Evolutionary conservation across 2,797 vertebrate genomes (phyloP).

Genomic region (Heterohyrax brucei): DNA sequence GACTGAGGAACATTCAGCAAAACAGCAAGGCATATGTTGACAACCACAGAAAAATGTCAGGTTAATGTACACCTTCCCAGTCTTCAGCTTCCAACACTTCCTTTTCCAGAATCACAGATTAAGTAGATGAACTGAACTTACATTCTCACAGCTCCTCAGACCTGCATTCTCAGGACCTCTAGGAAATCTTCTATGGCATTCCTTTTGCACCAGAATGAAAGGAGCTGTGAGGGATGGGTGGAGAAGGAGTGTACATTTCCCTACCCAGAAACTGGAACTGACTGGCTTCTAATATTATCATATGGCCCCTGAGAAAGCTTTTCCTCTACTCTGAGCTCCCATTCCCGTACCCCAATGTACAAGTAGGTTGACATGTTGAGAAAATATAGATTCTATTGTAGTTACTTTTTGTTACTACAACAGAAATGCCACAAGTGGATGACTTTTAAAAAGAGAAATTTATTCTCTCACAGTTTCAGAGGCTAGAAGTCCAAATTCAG

Average conservation of each 20-base stretch:
- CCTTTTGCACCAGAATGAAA: neutral
- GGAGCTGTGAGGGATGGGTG: neutral
- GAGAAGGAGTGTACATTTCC: neutral
- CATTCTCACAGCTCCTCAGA: neutral
- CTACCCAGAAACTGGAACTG: conserved; percentile 26
- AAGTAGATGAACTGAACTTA: conserved; percentile 14
- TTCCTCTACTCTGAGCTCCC: neutral
- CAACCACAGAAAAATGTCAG: conserved; percentile 19
- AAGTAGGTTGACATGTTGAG: neutral
- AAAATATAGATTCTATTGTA: neutral
- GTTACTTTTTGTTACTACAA: too few species aligned
- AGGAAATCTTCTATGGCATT: neutral
- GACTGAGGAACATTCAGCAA: conserved; percentile 4
- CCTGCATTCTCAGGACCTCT: neutral
- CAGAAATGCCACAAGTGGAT: too few species aligned
- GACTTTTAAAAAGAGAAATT: too few species aligned
- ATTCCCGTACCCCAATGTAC: conserved; percentile 35
- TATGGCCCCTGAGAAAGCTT: neutral
- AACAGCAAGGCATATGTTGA: conserved; percentile 24
- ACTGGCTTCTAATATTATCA: conserved; percentile 44
- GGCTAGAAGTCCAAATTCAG: too few species aligned
- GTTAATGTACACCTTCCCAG: conserved; percentile 28
- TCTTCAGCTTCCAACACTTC: neutral
- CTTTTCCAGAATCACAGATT: conserved; percentile 32
- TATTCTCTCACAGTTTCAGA: too few species aligned